phyloP scores from a whole-genome alignment of 1,140 invertebrate species.

The Telenomus remus region DNA sequence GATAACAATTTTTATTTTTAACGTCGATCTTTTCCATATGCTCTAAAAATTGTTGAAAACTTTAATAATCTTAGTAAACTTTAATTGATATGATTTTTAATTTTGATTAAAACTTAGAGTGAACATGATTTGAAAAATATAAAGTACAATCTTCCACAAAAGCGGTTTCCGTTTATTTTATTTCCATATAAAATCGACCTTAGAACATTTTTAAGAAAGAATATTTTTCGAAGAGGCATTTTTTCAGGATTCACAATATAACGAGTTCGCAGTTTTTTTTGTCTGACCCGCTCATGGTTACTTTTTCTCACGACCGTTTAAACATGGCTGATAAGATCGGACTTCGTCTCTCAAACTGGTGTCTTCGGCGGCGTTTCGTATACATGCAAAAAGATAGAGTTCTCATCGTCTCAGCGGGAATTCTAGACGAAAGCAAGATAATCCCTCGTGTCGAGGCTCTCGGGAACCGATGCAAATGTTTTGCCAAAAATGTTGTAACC shows the following conservation, averaged over 20 bases:
- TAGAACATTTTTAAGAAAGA: slow-evolving; percentile 14
- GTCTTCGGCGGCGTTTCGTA: slow-evolving; percentile 53
- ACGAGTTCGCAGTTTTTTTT: slow-evolving; percentile 19
- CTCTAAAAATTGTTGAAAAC: too few species aligned
- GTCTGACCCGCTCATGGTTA: slow-evolving; percentile 3
- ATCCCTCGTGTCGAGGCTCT: slow-evolving; percentile 48
- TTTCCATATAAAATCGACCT: slow-evolving; percentile 31
- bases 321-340: slow-evolving; percentile 57
- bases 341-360: slow-evolving; percentile 41
- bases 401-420: slow-evolving; percentile 60
- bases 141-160: too few species aligned
- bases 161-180: background rate
- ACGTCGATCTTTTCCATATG: background rate
- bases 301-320: slow-evolving; percentile 54
- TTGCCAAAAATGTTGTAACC: slow-evolving; percentile 43
- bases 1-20: background rate
- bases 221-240: slow-evolving; percentile 9
- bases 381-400: slow-evolving; percentile 61
- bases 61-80: too few species aligned
- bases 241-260: slow-evolving; percentile 28
- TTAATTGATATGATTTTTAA: too few species aligned
- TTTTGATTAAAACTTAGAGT: too few species aligned
- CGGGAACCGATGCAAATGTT: slow-evolving; percentile 42
- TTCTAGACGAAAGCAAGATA: slow-evolving; percentile 54
- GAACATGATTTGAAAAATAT: too few species aligned